phyloP scores from a whole-genome alignment of 2,797 vertebrate genomes.

The Brachyrhaphis roseni region DNA sequence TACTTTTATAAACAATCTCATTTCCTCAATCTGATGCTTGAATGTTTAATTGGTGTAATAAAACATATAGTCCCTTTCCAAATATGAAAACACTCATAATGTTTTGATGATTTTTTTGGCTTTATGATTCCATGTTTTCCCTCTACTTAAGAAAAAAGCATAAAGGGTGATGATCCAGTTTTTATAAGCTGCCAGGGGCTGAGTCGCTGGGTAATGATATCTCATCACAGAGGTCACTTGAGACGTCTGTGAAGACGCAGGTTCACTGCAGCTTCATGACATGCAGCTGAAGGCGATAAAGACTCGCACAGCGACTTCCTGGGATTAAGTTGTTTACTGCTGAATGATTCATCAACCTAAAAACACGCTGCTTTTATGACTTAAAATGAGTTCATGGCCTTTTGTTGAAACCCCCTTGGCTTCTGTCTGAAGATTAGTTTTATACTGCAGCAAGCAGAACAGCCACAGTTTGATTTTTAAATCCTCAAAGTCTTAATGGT shows the following conservation, averaged over 20 bases:
- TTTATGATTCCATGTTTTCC: neutral
- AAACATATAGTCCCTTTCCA: neutral
- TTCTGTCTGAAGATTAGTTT: neutral
- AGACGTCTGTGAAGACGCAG: neutral
- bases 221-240: neutral
- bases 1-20: neutral
- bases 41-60: neutral
- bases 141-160: neutral
- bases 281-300: slow-evolving; percentile 12
- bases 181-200: neutral
- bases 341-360: slow-evolving; percentile 25
- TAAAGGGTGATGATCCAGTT: neutral
- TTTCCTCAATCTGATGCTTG: neutral
- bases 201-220: neutral
- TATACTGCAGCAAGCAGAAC: neutral
- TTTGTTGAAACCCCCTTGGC: neutral
- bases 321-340: neutral
- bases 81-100: too few relatives aligned
- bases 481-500: neutral
- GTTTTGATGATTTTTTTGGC: neutral
- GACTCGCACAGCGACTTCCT: slow-evolving; percentile 13
- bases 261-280: neutral
- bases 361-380: slow-evolving; percentile 11
- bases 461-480: neutral
- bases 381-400: neutral